Evolutionary conservation across 2,797 vertebrate genomes (phyloP).

Genomic region (Sandelia bainsii): DNA sequence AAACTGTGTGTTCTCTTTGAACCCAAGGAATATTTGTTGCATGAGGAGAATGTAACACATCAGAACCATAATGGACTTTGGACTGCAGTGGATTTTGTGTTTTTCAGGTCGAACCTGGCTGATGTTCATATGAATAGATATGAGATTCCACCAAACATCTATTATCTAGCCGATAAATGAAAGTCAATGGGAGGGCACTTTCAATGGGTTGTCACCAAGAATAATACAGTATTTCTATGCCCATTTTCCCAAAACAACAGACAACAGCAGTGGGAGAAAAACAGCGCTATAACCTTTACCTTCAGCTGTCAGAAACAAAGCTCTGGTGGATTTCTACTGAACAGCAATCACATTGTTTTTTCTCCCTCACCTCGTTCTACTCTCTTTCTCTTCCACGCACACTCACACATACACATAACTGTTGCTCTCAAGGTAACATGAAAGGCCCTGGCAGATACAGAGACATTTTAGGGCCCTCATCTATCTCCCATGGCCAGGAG

Average conservation of each 20-base stretch:
- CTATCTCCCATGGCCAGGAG: constrained; percentile 86
- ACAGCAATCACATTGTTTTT: constrained; percentile 71
- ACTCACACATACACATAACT: constrained; percentile 17
- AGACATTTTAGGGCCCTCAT: constrained; percentile 85
- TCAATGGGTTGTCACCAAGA: constrained; percentile 47
- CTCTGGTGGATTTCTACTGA: constrained; percentile 68
- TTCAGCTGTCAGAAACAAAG: constrained; percentile 76
- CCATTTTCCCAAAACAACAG: constrained; percentile 38
- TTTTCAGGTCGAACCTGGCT: constrained; percentile 2
- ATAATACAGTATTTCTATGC: constrained; percentile 39
- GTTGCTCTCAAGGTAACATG: constrained; percentile 82
- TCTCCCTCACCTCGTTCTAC: constrained; percentile 23
- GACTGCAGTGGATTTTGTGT: neutral
- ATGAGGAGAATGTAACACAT: neutral
- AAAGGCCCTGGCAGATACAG: constrained; percentile 81
- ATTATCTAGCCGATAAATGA: constrained; percentile 50
- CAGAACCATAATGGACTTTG: neutral
- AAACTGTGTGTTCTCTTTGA: too few relatives aligned
- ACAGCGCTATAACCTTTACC: constrained; percentile 77
- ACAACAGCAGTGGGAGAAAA: constrained; percentile 43
- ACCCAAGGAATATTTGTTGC: neutral
- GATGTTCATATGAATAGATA: constrained; percentile 63
- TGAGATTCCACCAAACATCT: constrained; percentile 39
- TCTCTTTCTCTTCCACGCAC: constrained; percentile 4
- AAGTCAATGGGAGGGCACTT: constrained; percentile 63